phyloP scores from a whole-genome alignment of 2,888 invertebrate genomes.

The Griposia aprilina region DNA sequence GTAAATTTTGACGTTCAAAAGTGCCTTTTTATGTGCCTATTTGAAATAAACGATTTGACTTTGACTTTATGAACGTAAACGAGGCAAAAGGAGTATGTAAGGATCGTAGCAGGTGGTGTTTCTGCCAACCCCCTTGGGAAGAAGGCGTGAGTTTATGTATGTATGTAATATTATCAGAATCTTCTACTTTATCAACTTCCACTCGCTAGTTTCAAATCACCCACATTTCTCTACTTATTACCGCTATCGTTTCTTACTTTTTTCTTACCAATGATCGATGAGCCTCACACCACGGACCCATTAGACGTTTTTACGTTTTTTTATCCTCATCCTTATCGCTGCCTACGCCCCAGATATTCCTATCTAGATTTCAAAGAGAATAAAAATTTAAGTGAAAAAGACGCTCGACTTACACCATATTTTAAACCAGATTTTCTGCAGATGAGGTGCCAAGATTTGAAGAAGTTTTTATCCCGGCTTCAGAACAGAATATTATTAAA shows the following conservation, averaged over 20 bases:
- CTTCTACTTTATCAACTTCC: neutral
- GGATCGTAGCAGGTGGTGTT: too few species aligned
- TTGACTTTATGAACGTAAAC: too few species aligned
- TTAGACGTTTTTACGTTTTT: slow-evolving; percentile 68
- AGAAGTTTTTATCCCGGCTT: slow-evolving; percentile 41
- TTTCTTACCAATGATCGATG: slow-evolving; percentile 75
- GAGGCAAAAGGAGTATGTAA: too few species aligned
- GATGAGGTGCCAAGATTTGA: slow-evolving; percentile 61
- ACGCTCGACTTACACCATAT: slow-evolving; percentile 50
- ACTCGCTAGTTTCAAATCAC: slow-evolving; percentile 18
- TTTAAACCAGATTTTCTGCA: slow-evolving; percentile 60
- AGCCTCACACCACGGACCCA: slow-evolving; percentile 62
- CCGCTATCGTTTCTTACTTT: slow-evolving; percentile 22
- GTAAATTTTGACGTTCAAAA: too few species aligned
- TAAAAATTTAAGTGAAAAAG: slow-evolving; percentile 65
- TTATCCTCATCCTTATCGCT: slow-evolving; percentile 68
- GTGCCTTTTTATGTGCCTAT: too few species aligned
- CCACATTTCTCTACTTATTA: slow-evolving; percentile 23
- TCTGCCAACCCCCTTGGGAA: too few species aligned
- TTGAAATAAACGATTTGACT: too few species aligned
- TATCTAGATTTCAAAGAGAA: slow-evolving; percentile 71
- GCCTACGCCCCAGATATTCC: slow-evolving; percentile 56
- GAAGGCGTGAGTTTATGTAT: too few species aligned
- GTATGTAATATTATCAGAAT: slow-evolving; percentile 4
- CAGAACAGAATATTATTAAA: slow-evolving; percentile 20